Base-by-base conservation (phyloP, 2,888 invertebrate genomes). In the Heliconius ismenius region DNA sequence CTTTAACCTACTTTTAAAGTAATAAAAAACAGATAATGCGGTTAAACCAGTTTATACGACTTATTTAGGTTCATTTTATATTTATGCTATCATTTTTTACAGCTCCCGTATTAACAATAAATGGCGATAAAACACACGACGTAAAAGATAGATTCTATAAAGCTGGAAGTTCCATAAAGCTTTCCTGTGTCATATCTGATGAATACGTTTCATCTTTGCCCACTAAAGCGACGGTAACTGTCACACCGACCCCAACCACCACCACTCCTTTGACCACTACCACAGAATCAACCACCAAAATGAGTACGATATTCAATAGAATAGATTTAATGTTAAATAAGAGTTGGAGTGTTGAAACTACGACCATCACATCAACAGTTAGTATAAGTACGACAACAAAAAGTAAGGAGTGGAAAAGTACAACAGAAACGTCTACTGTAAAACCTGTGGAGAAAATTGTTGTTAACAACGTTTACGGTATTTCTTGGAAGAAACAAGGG, bases 91-190 rank as follows among this genome's bases (percentile, higher is more conserved):
- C 43, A 75, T 63, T 79, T 77, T 78, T 90, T 90, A n/a, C 92
- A 97, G 97, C 96, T 79, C 96, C 96, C 72, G 95, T 96, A 79
- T 93, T 97, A 81, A 95, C 95, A 82, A 96, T 97, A 86, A 95
- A 96, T 74, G 96, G 96, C 83, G 96, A 96, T 83, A 95, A 96
- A 83, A 96, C 95, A 75, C 95, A 96, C 84, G 96, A 96, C 87
- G 94, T 96, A 74, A 95, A 95, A 83, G 96, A 96, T 88, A 95
- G 96, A 83, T 96, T 96, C 88, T 96, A 96, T 89, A 96, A 97
- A 91, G 95, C 96, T 49, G 97, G 97, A 82, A 96, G 96, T 88
- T 95, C 96, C 76, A 96, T 97, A 82, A 96, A 96, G 88, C 92
- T 97, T 80, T 95, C 95, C 54, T 96, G 96, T 84, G 88, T 91